Base-by-base conservation (phyloP, 2,888 invertebrate species). In the Blomia tropicalis region DNA sequence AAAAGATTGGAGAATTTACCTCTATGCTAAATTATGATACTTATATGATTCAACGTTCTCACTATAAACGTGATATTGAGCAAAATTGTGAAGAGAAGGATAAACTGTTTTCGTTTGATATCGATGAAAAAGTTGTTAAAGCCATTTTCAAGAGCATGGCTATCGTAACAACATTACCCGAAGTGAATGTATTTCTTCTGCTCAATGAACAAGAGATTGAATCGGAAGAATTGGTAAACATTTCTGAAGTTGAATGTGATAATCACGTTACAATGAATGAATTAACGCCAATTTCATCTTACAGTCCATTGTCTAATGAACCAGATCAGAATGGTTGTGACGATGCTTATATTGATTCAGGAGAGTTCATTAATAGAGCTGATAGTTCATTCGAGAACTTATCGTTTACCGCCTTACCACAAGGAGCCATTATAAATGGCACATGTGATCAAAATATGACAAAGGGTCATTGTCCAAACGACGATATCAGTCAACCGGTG, bases 1-100 rank as follows among this genome's bases (percentile, higher is more conserved):
- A 68, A 53, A 64, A 62, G 31, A 22, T 67, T 43, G 62, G 63
- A 7, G 65, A 67, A 2, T 56, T 56, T 56, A 56, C 56, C 2
- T 31, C 56, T 2, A 56, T 29, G 3, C 30, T 56, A 2, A 56
- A 56, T 25, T 56, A 56, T 31, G 56, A 56, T 36, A 56, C 56
- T 1, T 56, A 56, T 25, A 56, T 56, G 56, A 32, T 64, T 66
- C 44, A 53, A 56, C 23, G 63, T 56, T 31, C 64, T 65, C 43
- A 58, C 66, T 43, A 62, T 58, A 43, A 31, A 51, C 5, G 68
- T 65, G 31, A 66, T 65, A 29, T 47, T 41, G 25, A 43, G 43
- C 62, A 31, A 14, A 59, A 19, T 51, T 17, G 27, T 17, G 23
- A 2, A 2, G 7, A n/a, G n/a, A n/a, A n/a, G n/a, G 17, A 43